Conservation (phyloP, 2,797 vertebrate species). For the Hirundo rustica region DNA sequence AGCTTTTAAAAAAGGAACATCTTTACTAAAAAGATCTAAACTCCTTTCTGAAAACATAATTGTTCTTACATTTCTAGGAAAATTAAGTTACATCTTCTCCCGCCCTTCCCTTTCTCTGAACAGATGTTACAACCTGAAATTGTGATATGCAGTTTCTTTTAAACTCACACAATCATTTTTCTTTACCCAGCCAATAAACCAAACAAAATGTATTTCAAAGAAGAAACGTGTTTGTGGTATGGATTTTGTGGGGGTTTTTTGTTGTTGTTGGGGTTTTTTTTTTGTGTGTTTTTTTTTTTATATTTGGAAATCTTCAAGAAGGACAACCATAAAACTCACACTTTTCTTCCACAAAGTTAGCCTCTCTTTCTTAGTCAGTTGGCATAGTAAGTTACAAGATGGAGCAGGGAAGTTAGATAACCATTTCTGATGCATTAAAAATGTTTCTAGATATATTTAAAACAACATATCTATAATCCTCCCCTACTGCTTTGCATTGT, state of each 20-base stretch:
- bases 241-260: neutral
- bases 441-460: constrained; percentile 30
- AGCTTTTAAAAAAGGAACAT: neutral
- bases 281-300: too few species aligned
- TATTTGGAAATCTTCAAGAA: neutral
- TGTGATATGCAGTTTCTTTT: neutral
- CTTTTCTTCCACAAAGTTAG: neutral
- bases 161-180: neutral
- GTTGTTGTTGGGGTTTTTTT: neutral
- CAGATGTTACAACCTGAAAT: neutral
- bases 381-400: neutral
- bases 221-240: neutral
- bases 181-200: neutral
- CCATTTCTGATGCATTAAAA: constrained; percentile 13
- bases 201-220: neutral
- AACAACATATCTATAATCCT: neutral
- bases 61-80: neutral
- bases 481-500: constrained; percentile 24
- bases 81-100: neutral
- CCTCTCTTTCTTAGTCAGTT: constrained; percentile 11
- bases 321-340: neutral
- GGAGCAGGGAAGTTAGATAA: constrained; percentile 18
- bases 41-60: neutral
- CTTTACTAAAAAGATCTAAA: neutral
- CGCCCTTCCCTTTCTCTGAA: neutral